Evolutionary conservation across 2,888 invertebrate species (phyloP).

Genomic region (Holacanthella duospinosa): DNA sequence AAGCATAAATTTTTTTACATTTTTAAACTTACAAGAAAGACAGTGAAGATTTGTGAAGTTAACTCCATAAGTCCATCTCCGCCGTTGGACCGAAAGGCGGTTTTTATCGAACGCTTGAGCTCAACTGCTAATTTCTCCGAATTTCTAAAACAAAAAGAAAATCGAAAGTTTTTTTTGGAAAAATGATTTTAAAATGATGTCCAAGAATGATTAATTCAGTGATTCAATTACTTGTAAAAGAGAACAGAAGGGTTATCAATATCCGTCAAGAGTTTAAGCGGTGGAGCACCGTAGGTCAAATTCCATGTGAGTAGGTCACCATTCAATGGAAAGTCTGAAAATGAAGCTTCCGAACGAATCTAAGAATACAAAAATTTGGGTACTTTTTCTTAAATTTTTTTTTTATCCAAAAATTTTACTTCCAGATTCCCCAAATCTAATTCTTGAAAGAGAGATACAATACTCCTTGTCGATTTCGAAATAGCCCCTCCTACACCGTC

Average conservation of each 20-base stretch:
- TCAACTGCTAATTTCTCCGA: neutral
- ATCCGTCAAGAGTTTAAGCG: slow-evolving; percentile 21
- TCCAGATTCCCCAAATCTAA: slow-evolving; percentile 41
- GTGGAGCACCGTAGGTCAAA: slow-evolving; percentile 14
- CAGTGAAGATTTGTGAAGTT: neutral
- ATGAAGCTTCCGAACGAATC: slow-evolving; percentile 35
- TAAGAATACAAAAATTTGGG: slow-evolving; percentile 17
- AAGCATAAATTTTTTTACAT: neutral
- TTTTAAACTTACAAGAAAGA: neutral
- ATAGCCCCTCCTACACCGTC: neutral
- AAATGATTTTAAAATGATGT: neutral
- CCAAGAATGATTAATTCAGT: neutral
- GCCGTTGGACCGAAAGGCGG: neutral
- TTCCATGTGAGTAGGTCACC: slow-evolving; percentile 19
- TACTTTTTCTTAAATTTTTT: too few relatives aligned
- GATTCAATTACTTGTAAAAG: slow-evolving; percentile 39
- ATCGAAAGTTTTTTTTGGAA: too few relatives aligned
- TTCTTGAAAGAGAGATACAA: slow-evolving; percentile 30
- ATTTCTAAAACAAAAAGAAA: neutral
- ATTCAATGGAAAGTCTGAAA: slow-evolving; percentile 14
- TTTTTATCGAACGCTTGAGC: neutral
- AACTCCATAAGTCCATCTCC: neutral
- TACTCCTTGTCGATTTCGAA: neutral
- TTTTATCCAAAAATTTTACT: too few relatives aligned
- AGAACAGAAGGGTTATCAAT: slow-evolving; percentile 39